Evolutionary conservation across 2,113 vertebrate genomes (phyloP).

Genomic region (Gulo gulo): DNA sequence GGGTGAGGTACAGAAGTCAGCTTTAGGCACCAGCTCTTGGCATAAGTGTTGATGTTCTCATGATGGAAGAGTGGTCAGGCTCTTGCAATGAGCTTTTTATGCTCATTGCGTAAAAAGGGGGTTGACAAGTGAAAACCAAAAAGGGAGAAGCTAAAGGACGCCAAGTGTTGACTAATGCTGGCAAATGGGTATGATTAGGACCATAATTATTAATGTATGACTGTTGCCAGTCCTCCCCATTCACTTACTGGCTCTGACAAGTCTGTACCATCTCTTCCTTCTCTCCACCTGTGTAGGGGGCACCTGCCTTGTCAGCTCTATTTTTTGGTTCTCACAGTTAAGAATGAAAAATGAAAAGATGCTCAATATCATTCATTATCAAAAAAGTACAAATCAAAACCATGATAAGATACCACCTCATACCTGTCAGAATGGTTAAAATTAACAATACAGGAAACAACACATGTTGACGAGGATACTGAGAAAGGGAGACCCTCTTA

Average conservation of each 20-base stretch:
- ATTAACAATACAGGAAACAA: not conserved
- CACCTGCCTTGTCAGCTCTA: not conserved
- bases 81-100: not conserved
- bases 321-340: not conserved
- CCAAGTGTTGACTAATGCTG: conserved; percentile 8
- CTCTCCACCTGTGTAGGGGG: not conserved
- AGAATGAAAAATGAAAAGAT: not conserved
- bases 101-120: not conserved
- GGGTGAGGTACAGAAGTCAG: not conserved
- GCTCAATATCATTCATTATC: not conserved
- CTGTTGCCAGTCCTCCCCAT: not conserved
- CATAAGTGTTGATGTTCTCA: not conserved
- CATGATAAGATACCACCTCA: not conserved
- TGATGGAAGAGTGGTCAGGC: not conserved
- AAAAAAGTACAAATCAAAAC: not conserved
- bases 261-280: not conserved
- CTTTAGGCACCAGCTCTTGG: not conserved
- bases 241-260: not conserved
- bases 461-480: not conserved
- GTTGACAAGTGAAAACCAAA: conserved; percentile 38
- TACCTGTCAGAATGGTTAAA: not conserved
- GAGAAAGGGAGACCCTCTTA: not conserved
- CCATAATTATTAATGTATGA: not conserved
- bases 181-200: not conserved
- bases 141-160: not conserved